Percentiles rank a stretch among this genome's conserved stretches.
Evolutionary conservation across 2,797 vertebrate genomes (phyloP).

Genomic region (Lepus townsendii): DNA sequence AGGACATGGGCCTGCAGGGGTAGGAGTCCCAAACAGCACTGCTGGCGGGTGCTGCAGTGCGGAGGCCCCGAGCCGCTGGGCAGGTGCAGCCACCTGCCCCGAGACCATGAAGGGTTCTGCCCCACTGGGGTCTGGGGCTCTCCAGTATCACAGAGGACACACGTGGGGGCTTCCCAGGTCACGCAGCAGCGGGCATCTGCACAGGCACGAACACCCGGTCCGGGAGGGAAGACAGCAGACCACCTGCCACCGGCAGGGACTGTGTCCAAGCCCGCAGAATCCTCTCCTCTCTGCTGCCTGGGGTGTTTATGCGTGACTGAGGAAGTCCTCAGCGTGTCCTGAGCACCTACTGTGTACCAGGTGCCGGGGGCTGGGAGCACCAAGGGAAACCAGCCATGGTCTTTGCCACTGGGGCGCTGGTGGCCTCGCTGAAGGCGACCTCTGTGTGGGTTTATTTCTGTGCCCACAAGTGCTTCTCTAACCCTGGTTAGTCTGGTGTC

Average conservation of each 20-base stretch:
- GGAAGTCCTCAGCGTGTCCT: not conserved
- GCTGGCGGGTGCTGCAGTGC: not conserved
- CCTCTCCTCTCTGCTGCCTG: not conserved
- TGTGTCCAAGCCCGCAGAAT: rapidly evolving
- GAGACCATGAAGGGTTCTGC: not conserved
- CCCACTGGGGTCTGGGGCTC: not conserved
- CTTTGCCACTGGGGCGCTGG: not conserved
- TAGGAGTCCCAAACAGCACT: not conserved
- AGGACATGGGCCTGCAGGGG: not conserved
- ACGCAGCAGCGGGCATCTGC: not conserved
- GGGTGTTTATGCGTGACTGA: not conserved
- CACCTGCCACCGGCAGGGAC: not conserved
- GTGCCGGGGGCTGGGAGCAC: not conserved
- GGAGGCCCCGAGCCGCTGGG: not conserved
- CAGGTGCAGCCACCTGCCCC: rapidly evolving
- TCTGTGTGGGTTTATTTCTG: not conserved
- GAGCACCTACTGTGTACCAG: not conserved
- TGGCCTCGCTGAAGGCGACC: too few relatives aligned
- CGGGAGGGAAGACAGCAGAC: not conserved
- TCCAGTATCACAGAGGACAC: not conserved
- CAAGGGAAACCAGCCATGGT: not conserved
- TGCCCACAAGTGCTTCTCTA: not conserved
- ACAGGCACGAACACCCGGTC: not conserved
- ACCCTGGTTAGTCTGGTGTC: not conserved
- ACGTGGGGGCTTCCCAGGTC: not conserved